These are phyloP conservation scores for Antheraea pernyi DNA, from an alignment of 1,140 invertebrate genomes.

Conservation along the genomic window DNA sequence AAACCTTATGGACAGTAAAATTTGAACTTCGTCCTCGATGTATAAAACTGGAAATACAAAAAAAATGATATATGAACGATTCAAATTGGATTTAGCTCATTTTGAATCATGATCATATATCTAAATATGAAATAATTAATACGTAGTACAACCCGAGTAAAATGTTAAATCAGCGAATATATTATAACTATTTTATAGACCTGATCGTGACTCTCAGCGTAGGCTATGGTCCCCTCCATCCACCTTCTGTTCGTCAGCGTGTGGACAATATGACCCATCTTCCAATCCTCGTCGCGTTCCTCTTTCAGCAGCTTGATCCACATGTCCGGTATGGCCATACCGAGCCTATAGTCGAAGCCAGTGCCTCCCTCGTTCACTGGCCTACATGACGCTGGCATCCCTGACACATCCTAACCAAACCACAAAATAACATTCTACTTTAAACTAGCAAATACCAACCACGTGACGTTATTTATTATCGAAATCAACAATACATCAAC, in stretches of 20 bases:
- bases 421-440: neutral
- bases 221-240: constrained; percentile 97
- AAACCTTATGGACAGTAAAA: too few relatives aligned
- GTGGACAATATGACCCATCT: constrained; percentile 94
- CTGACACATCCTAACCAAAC: constrained; percentile 92
- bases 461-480: too few relatives aligned
- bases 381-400: constrained; percentile 98
- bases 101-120: too few relatives aligned
- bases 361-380: constrained; percentile 95
- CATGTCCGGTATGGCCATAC: constrained; percentile 99
- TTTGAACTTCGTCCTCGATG: too few relatives aligned
- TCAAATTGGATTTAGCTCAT: too few relatives aligned
- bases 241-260: constrained; percentile 97
- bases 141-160: too few relatives aligned
- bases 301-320: constrained; percentile 98
- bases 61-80: too few relatives aligned
- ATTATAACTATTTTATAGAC: constrained; percentile 43
- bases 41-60: too few relatives aligned
- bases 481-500: too few relatives aligned
- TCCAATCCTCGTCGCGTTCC: constrained; percentile 95
- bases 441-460: too few relatives aligned
- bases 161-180: neutral
- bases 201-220: constrained; percentile 99
- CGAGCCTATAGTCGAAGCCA: constrained; percentile 98
- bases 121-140: too few relatives aligned